Conservation (phyloP, 2,797 vertebrate species). For the Danionella dracula region DNA sequence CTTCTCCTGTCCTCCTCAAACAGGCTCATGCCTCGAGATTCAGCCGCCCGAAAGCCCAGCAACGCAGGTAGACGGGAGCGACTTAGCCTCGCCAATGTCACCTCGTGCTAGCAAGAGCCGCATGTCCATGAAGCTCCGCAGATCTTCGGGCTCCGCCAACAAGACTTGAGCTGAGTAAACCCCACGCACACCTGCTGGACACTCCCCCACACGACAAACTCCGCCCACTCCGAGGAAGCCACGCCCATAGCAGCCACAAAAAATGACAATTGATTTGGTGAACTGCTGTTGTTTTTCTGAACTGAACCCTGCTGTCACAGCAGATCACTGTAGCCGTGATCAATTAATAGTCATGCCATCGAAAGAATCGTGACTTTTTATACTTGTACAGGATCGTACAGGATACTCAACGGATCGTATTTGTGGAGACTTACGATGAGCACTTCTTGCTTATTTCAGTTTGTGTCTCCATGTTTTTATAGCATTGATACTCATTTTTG, state of each 20-base stretch:
- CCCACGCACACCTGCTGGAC: neutral
- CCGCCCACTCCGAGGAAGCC: conserved; percentile 5
- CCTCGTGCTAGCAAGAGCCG: conserved; percentile 98
- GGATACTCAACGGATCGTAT: neutral
- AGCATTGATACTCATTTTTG: conserved; percentile 33
- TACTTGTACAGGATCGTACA: conserved; percentile 35
- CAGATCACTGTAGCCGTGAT: conserved; percentile 8
- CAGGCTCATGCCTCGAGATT: conserved; percentile 90
- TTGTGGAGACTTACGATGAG: neutral
- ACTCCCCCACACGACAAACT: neutral
- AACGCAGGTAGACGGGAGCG: conserved; percentile 76
- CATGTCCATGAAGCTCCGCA: conserved; percentile 97
- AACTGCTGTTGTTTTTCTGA: conserved; percentile 9
- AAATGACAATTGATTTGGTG: no score
- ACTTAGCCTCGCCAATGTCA: conserved; percentile 92
- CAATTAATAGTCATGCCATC: neutral
- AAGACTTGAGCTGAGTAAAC: conserved; percentile 76
- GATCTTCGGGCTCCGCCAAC: conserved; percentile 95
- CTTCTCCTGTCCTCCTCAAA: conserved; percentile 17
- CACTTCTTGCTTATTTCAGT: conserved; percentile 28
- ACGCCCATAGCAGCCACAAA: no score
- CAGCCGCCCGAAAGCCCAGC: conserved; percentile 84
- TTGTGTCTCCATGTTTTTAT: conserved; percentile 29
- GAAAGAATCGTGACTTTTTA: conserved; percentile 17
- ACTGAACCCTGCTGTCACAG: conserved; percentile 17